phyloP scores from a whole-genome alignment of 1,140 invertebrate species.

The Medauroidea extradentata region DNA sequence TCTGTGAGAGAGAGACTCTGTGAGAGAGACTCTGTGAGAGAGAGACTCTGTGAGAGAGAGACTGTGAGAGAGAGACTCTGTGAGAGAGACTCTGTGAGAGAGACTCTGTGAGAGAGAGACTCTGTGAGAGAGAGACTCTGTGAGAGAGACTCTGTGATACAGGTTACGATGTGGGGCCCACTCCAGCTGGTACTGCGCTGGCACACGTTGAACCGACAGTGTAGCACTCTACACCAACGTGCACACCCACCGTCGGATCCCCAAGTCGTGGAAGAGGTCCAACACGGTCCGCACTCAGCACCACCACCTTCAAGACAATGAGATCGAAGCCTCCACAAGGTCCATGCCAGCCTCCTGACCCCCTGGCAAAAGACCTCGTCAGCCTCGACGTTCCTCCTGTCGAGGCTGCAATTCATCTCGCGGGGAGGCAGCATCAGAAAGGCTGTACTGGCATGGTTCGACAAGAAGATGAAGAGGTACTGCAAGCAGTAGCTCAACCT shows the following conservation, averaged over 20 bases:
- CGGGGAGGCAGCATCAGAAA: neutral
- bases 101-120: neutral
- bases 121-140: neutral
- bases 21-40: too few species aligned
- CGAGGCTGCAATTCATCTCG: constrained; percentile 14
- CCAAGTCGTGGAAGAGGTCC: neutral
- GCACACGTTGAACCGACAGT: too few species aligned
- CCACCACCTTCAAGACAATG: neutral
- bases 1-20: too few species aligned
- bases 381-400: constrained; percentile 21
- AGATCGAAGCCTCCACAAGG: neutral
- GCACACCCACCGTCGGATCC: neutral
- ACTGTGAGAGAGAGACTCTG: too few species aligned
- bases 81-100: too few species aligned
- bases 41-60: too few species aligned
- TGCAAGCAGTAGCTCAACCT: constrained; percentile 2
- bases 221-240: neutral
- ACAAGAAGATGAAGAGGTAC: neutral
- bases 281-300: neutral
- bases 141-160: neutral
- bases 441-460: neutral
- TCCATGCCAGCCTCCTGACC: constrained; percentile 12
- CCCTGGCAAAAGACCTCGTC: constrained; percentile 29
- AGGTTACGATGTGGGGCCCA: neutral
- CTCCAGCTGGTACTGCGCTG: too few species aligned